Evolutionary conservation across 2,888 invertebrate genomes (phyloP), one percentile per base, ranked within the genome.

Genomic region (Spilarctia lutea): DNA sequence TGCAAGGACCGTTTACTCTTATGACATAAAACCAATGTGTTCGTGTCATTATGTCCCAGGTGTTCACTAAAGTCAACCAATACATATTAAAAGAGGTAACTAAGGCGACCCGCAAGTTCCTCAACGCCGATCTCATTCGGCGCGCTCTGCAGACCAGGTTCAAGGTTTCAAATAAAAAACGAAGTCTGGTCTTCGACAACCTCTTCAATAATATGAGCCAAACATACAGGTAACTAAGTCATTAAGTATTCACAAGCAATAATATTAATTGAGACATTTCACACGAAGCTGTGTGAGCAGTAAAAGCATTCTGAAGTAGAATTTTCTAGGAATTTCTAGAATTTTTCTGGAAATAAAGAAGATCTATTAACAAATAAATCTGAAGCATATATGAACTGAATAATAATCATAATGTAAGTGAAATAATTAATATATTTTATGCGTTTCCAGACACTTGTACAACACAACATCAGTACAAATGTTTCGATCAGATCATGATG

Each of bases 181-280:
- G 84, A 27, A 83, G 84, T 6, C 39, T 72, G 8, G 88, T 87
- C 81, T 91, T 92, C 65, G 90, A 91, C 56, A 35, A 80, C 4
- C 86, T 90, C 6, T 90, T 87, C 77, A 71, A 79, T 30, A 87
- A 89, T 69, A 91, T 91, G 91, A 87, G 85, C 0, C 18, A 76
- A 3, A 87, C 88, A 45, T 91, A 84, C 80, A 86, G 60, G 60
- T 60, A 27, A 1, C 11, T 27, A 11, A n/a, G n/a, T n/a, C 3
- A 8, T 60, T 27, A 11, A 27, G 13, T 60, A 60, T 10, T 52
- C 10, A 24, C 7, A 52, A 52, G 24, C 8, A 52, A 52, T 52
- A 52, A 8, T 24, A 52, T 6, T 45, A 45, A 3, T 48, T 48
- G 20, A 48, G 6, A 48, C 48, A 48, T 24, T 8, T 20, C 18